phyloP scores from a whole-genome alignment of 2,113 vertebrate species.

The Vombatus ursinus region DNA sequence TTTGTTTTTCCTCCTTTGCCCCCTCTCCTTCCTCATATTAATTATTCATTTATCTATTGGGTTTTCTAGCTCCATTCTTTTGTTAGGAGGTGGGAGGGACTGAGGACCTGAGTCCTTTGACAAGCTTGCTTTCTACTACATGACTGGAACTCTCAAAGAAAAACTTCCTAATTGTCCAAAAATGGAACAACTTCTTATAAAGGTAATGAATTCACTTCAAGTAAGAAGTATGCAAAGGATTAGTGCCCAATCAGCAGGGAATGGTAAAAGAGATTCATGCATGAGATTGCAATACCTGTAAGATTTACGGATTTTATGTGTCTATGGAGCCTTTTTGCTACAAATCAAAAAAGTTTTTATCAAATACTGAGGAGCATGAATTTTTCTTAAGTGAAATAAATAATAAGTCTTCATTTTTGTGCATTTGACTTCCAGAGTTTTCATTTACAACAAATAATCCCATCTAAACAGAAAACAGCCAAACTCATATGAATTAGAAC shows the following conservation, averaged over 20 bases:
- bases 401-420: not conserved
- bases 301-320: not conserved
- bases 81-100: no score
- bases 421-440: not conserved
- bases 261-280: not conserved
- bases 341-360: not conserved
- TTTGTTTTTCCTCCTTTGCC: not conserved
- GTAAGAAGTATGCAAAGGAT: not conserved
- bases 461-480: no score
- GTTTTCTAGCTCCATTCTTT: not conserved
- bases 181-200: not conserved
- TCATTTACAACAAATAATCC: no score
- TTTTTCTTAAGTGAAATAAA: not conserved
- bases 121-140: not conserved
- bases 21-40: not conserved
- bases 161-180: not conserved
- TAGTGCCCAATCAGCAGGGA: not conserved
- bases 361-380: not conserved
- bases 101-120: not conserved
- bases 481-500: no score
- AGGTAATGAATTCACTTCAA: not conserved
- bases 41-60: not conserved
- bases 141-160: not conserved
- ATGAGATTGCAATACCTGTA: not conserved
- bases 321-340: not conserved